Base-by-base conservation (phyloP, 2,797 vertebrate genomes). In the Acridotheres tristis region DNA sequence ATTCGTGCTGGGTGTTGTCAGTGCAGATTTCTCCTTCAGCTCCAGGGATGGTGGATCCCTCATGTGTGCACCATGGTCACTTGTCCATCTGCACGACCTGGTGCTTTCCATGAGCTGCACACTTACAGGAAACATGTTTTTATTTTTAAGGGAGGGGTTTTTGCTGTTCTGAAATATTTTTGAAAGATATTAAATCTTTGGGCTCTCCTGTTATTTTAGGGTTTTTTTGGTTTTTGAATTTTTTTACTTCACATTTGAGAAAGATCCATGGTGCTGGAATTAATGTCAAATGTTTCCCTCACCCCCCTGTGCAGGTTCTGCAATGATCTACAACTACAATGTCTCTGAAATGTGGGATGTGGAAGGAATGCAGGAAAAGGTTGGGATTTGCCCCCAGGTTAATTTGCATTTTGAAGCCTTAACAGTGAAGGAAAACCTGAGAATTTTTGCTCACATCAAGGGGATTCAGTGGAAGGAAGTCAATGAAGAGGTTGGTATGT, bases 391-490 rank as follows among this genome's bases (percentile, higher is more conserved):
- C 62, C 99, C 99, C 5, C 99, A 99, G 11, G 98, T 98, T 95
- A 99, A 99, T 93, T 97, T 99, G 77, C 98, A 99, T 73, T 99
- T 99, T 84, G 98, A 98, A 53, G 98, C 98, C 67, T 98, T 99
- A 89, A 99, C 99, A 0, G 98, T 99, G 92, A 98, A 98, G 96
- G 99, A 99, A 89, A 99, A 99, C 94, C 98, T 99, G 82, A 96
- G 94, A 69, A 98, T 98, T 16, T 99, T 99, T 54, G 98, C 99
- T 16, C 98, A 98, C 85, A 96, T 99, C 94, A 99, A 99, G 93
- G 99, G 99, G 53, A 98, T 99, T 95, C 96, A 89, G 4, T 66
- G 89, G 2, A 96, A 94, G 1, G 97, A 99, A 85, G 94, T 98
- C 19, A 96, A 98, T 10, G 83, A 93, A 16, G 98, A 99, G 98